phyloP scores from a whole-genome alignment of 2,797 vertebrate species.

The Protosalanx chinensis region DNA sequence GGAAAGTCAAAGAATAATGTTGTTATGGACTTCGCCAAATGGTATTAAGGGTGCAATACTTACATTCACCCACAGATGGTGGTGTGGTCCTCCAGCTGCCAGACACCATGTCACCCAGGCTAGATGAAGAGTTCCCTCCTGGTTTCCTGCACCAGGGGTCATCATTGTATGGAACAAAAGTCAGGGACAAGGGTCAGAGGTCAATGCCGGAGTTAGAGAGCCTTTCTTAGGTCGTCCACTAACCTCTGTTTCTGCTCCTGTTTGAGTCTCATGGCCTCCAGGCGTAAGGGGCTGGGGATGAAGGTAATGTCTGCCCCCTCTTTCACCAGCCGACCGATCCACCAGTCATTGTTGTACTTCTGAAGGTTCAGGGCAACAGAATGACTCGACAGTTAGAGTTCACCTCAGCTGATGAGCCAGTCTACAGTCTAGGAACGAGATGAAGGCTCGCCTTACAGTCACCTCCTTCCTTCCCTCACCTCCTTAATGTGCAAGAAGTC shows the following conservation, averaged over 20 bases:
- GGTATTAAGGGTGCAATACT: constrained; percentile 49
- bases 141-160: constrained; percentile 76
- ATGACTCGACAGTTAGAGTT: not conserved
- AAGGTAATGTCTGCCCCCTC: constrained; percentile 94
- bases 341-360: constrained; percentile 98
- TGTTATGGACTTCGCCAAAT: no score
- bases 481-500: constrained; percentile 99
- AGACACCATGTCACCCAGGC: constrained; percentile 87
- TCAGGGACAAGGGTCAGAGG: not conserved
- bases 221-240: constrained; percentile 11
- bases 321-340: constrained; percentile 94
- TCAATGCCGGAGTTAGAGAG: not conserved
- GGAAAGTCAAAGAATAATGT: not conserved
- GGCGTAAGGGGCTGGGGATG: constrained; percentile 92
- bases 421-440: no score
- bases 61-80: constrained; percentile 88
- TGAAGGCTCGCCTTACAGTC: no score
- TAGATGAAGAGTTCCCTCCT: constrained; percentile 83
- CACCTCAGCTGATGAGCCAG: not conserved
- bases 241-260: constrained; percentile 95
- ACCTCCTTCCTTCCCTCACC: constrained; percentile 80
- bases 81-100: constrained; percentile 90
- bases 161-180: not conserved
- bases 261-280: constrained; percentile 92
- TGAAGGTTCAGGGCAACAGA: constrained; percentile 37